These are phyloP conservation scores for Dasypolia templi DNA, from an alignment of 2,888 invertebrate species.

Conservation along the genomic window DNA sequence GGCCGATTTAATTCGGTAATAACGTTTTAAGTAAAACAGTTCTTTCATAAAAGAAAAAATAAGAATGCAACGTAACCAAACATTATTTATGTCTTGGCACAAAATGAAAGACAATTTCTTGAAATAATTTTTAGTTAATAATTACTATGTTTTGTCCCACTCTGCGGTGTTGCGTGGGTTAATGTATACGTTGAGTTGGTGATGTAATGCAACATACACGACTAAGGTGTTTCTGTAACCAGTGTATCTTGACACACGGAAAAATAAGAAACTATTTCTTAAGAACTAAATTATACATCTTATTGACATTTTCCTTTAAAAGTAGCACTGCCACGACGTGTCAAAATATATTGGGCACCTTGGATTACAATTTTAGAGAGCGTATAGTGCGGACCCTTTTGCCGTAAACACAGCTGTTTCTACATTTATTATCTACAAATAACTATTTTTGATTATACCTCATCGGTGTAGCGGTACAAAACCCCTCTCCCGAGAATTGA, in stretches of 20 bases:
- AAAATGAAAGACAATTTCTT: slow-evolving; percentile 46
- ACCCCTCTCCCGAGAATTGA: not conserved
- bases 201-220: slow-evolving; percentile 38
- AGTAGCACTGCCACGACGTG: not conserved
- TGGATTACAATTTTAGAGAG: slow-evolving; percentile 1
- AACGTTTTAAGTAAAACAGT: not conserved
- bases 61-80: slow-evolving; percentile 7
- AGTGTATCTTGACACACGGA: slow-evolving; percentile 3
- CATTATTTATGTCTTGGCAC: slow-evolving; percentile 52
- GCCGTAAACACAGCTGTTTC: slow-evolving; percentile 33
- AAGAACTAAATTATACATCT: not conserved
- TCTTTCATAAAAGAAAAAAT: slow-evolving; percentile 10
- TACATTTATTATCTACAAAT: not conserved
- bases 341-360: not conserved
- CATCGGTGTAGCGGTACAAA: not conserved
- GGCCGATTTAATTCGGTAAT: not conserved
- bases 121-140: slow-evolving; percentile 52
- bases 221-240: slow-evolving; percentile 19
- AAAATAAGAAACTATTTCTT: not conserved
- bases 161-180: slow-evolving; percentile 36
- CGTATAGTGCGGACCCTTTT: not conserved
- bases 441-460: slow-evolving; percentile 6
- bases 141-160: slow-evolving; percentile 43
- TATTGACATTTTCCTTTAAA: not conserved
- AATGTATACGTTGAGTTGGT: slow-evolving; percentile 24